A percentile compares a stretch with the other conserved stretches of the same genome.
These are phyloP conservation scores for Brachylomia viminalis DNA, from an alignment of 2,888 invertebrate genomes.

Conservation along the genomic window DNA sequence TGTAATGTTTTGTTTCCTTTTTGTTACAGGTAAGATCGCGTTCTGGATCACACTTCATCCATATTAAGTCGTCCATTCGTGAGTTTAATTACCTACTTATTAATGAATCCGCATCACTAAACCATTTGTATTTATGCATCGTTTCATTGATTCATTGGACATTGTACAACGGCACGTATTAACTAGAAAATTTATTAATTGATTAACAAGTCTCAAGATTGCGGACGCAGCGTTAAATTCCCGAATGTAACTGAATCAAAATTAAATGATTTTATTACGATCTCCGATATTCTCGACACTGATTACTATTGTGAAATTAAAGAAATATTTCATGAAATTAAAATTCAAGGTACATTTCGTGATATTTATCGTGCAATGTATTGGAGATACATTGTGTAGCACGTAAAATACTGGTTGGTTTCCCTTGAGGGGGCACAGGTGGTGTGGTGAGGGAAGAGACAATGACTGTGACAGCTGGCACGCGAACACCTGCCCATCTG, in stretches of 20 bases:
- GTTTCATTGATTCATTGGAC: constrained; percentile 26
- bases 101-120: constrained; percentile 26
- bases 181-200: constrained; percentile 36
- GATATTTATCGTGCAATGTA: background rate
- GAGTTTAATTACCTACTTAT: constrained; percentile 48
- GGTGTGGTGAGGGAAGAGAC: constrained; percentile 67
- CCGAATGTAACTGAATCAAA: constrained; percentile 14
- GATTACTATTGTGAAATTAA: constrained; percentile 21
- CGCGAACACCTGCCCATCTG: constrained; percentile 83
- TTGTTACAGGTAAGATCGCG: constrained; percentile 64
- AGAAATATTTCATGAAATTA: background rate
- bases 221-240: constrained; percentile 10
- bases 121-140: constrained; percentile 28
- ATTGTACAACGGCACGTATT: constrained; percentile 20
- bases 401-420: constrained; percentile 44
- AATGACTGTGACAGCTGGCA: constrained; percentile 78
- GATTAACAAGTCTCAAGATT: constrained; percentile 20
- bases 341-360: too few relatives aligned
- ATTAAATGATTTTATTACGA: constrained; percentile 14
- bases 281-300: constrained; percentile 18
- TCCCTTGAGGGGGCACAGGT: constrained; percentile 63
- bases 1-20: constrained; percentile 29
- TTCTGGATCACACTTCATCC: constrained; percentile 34
- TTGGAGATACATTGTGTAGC: constrained; percentile 21
- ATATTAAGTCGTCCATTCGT: constrained; percentile 39